A percentile compares a stretch with the other conserved stretches of the same genome.
These are phyloP conservation scores for Oophaga pumilio DNA, from an alignment of 2,113 vertebrate genomes.

Conservation along the genomic window DNA sequence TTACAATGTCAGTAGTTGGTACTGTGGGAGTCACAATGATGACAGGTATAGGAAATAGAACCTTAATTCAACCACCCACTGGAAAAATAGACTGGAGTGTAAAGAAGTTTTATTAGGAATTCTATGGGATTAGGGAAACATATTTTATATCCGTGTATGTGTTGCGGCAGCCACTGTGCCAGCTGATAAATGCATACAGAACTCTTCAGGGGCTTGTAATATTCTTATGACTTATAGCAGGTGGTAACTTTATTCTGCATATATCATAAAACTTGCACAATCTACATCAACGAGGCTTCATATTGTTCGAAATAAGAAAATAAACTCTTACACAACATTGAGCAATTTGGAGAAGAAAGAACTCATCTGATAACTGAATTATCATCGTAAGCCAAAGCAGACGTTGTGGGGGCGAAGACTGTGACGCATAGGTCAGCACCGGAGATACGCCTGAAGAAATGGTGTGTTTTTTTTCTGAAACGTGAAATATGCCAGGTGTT, in stretches of 20 bases:
- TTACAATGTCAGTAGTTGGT: too few species aligned
- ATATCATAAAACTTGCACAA: neutral
- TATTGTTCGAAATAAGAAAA: neutral
- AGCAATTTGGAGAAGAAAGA: neutral
- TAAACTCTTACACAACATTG: neutral
- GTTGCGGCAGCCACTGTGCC: neutral
- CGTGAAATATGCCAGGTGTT: neutral
- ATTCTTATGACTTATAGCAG: neutral
- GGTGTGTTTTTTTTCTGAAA: fast-evolving
- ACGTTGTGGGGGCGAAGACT: slow-evolving; percentile 14
- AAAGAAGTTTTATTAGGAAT: neutral
- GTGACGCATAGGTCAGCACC: slow-evolving; percentile 37
- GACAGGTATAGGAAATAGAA: too few species aligned
- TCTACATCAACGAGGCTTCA: neutral
- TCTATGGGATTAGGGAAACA: neutral
- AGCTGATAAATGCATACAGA: neutral
- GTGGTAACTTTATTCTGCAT: neutral
- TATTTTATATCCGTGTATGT: neutral
- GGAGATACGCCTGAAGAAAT: slow-evolving; percentile 43
- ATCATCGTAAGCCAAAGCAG: slow-evolving; percentile 13
- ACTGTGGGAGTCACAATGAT: too few species aligned
- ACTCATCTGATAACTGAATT: neutral
- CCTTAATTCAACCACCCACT: too few species aligned
- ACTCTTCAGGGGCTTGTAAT: neutral
- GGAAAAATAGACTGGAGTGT: neutral